Conservation (phyloP, 2,113 vertebrate genomes). For the Atlantisia rogersi region DNA sequence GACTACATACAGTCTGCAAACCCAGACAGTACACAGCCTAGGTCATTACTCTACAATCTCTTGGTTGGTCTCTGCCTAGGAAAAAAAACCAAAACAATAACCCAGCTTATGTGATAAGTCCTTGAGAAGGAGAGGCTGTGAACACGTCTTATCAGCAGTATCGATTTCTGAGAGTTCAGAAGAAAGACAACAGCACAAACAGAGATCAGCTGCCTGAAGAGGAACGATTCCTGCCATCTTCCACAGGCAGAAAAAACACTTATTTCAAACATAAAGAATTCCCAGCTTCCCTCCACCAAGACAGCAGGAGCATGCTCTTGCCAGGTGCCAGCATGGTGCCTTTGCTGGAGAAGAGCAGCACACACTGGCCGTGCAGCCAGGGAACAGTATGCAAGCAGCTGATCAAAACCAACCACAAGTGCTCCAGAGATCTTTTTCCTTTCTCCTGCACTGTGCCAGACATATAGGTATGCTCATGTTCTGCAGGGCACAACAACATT, state of each 20-base stretch:
- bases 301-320: accelerated
- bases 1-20: too few species aligned
- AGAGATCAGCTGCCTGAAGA: background rate
- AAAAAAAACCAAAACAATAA: background rate
- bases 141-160: accelerated
- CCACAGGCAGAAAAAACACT: background rate
- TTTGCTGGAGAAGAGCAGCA: background rate
- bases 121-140: background rate
- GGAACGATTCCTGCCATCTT: background rate
- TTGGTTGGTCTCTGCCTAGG: background rate
- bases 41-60: background rate
- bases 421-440: background rate
- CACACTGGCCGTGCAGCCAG: accelerated
- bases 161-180: background rate
- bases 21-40: background rate
- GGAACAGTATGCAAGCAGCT: background rate
- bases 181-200: background rate
- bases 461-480: accelerated
- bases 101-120: background rate
- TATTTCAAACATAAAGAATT: background rate
- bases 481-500: background rate
- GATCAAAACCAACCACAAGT: background rate
- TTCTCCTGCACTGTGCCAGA: background rate
- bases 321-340: background rate
- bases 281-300: background rate